phyloP scores from a whole-genome alignment of 2,113 vertebrate genomes.

The Cottus gobio region DNA sequence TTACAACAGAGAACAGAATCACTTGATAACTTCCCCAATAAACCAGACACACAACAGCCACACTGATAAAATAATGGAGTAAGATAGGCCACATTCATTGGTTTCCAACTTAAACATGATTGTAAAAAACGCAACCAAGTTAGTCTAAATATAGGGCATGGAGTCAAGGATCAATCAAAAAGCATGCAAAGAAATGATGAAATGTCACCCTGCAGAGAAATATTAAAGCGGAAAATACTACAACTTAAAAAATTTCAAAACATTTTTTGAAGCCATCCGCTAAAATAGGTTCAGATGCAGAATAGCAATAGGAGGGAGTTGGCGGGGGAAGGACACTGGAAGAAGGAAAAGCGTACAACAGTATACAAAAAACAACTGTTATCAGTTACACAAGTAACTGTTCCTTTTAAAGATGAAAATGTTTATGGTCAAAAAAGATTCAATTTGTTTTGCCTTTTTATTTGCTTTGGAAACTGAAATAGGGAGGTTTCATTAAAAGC shows the following conservation, averaged over 20 bases:
- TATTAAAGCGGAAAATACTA: conserved; percentile 65
- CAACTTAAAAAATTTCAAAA: no score
- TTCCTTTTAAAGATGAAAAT: not conserved
- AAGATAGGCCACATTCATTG: conserved; percentile 53
- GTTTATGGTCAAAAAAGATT: conserved; percentile 93
- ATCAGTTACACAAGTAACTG: not conserved
- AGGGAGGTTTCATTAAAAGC: conserved; percentile 53
- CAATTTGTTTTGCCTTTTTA: conserved; percentile 87
- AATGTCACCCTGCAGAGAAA: conserved; percentile 28
- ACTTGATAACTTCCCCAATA: conserved; percentile 78
- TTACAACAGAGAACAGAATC: conserved; percentile 96
- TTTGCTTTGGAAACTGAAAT: conserved; percentile 80
- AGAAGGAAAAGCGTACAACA: not conserved
- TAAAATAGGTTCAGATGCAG: conserved; percentile 57
- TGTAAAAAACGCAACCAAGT: conserved; percentile 77
- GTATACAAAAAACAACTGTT: not conserved
- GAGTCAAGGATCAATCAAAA: conserved; percentile 76
- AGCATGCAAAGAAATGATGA: conserved; percentile 83
- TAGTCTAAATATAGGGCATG: conserved; percentile 79
- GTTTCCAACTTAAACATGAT: conserved; percentile 77
- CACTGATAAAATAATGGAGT: conserved; percentile 53
- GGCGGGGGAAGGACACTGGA: not conserved
- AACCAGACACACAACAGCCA: conserved; percentile 77
- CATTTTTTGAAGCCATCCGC: no score
- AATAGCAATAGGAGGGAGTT: not conserved